Evolutionary conservation across 2,113 vertebrate genomes (phyloP).

Genomic region (Vombatus ursinus): DNA sequence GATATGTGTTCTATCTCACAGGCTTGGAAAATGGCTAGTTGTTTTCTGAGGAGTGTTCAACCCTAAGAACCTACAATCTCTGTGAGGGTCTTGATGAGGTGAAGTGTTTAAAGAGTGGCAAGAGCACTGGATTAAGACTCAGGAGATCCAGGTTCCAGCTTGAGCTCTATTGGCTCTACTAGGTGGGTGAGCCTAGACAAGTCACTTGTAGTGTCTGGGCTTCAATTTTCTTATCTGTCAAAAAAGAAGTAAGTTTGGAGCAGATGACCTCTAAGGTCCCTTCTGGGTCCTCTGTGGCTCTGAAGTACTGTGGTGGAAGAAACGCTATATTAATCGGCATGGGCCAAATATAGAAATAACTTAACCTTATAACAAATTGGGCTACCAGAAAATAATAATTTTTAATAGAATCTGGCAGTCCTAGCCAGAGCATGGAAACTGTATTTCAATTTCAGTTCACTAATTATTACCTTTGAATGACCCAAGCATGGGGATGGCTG

Average conservation of each 20-base stretch:
- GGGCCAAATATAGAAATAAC: background rate
- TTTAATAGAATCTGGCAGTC: background rate
- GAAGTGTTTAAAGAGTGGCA: background rate
- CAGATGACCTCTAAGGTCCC: background rate
- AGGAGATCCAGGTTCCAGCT: background rate
- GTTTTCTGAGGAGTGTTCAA: background rate
- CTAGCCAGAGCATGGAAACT: background rate
- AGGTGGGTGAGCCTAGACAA: background rate
- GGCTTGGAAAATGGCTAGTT: background rate
- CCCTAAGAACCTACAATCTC: background rate
- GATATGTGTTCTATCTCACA: background rate
- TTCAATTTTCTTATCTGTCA: background rate
- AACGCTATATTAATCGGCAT: background rate
- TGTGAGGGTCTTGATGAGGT: background rate
- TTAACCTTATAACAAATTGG: background rate
- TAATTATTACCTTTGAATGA: background rate
- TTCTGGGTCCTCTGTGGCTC: background rate
- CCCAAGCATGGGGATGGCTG: background rate
- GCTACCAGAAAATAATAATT: background rate
- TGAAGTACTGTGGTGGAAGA: background rate
- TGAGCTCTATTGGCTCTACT: background rate
- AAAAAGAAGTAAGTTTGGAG: background rate
- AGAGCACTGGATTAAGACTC: background rate
- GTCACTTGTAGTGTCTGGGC: background rate
- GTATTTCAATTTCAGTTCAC: background rate